phyloP scores from a whole-genome alignment of 2,113 vertebrate species.

The Benitochromis conjunctus region DNA sequence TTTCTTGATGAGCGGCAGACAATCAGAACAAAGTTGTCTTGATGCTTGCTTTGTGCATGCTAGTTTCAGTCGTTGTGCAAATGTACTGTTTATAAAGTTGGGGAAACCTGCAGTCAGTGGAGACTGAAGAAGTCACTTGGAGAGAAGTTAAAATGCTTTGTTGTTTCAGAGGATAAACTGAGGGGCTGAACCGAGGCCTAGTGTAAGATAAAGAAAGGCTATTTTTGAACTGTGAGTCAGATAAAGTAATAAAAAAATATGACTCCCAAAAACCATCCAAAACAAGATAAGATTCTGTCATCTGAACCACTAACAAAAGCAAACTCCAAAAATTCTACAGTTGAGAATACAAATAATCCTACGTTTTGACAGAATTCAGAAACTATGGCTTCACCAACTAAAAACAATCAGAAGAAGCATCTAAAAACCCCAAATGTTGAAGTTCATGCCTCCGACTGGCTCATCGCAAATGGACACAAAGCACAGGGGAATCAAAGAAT shows the following conservation, averaged over 20 bases:
- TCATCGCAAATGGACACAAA: neutral
- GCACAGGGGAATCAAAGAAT: too few relatives aligned
- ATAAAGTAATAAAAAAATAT: neutral
- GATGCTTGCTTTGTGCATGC: neutral
- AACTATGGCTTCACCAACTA: neutral
- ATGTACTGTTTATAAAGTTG: neutral
- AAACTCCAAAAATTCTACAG: neutral
- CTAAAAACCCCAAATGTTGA: neutral
- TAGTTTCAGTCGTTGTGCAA: neutral
- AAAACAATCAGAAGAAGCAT: neutral
- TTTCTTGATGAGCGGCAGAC: neutral
- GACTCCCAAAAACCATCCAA: neutral
- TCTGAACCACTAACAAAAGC: rapidly evolving
- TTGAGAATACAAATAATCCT: neutral
- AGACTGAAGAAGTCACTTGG: neutral
- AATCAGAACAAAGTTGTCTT: neutral
- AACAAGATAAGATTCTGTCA: neutral
- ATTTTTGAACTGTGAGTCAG: neutral
- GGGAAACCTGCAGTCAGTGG: neutral
- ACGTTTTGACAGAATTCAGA: neutral
- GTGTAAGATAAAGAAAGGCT: neutral
- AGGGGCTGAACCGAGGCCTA: neutral
- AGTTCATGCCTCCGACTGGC: neutral
- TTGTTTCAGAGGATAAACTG: neutral
- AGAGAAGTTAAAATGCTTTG: neutral